Percentiles rank a stretch among this genome's conserved stretches.
phyloP scores from a whole-genome alignment of 2,797 vertebrate species.

The Myotis daubentonii region DNA sequence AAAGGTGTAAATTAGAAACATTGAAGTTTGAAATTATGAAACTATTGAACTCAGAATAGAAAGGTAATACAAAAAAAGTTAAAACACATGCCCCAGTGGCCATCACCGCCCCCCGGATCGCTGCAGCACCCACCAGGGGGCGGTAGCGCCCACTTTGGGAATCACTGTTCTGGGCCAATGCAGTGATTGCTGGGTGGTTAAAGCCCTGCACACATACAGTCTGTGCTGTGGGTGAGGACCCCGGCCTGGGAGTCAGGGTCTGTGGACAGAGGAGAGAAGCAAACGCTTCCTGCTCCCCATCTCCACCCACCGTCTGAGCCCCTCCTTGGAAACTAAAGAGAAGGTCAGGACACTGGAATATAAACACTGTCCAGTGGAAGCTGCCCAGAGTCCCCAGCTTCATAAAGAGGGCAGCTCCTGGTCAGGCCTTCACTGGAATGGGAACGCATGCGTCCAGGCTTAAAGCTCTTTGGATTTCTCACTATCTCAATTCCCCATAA shows the following conservation, averaged over 20 bases:
- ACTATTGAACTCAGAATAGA: too few species aligned
- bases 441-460: neutral
- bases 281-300: neutral
- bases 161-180: neutral
- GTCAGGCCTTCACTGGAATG: neutral
- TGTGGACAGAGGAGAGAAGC: neutral
- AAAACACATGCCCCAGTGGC: too few species aligned
- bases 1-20: too few species aligned
- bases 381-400: neutral
- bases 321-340: slow-evolving; percentile 1
- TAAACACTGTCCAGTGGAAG: neutral
- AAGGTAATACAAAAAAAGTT: too few species aligned
- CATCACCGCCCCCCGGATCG: too few species aligned
- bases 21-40: too few species aligned
- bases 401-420: neutral
- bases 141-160: too few species aligned
- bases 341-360: neutral
- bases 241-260: neutral
- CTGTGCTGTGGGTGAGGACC: neutral
- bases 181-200: neutral
- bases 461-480: neutral
- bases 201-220: neutral
- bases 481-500: neutral
- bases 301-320: neutral
- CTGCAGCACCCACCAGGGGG: too few species aligned